Conservation (phyloP, 30 jellyfish, hydroid and myxozoan species). For the Hydractinia echinata region DNA sequence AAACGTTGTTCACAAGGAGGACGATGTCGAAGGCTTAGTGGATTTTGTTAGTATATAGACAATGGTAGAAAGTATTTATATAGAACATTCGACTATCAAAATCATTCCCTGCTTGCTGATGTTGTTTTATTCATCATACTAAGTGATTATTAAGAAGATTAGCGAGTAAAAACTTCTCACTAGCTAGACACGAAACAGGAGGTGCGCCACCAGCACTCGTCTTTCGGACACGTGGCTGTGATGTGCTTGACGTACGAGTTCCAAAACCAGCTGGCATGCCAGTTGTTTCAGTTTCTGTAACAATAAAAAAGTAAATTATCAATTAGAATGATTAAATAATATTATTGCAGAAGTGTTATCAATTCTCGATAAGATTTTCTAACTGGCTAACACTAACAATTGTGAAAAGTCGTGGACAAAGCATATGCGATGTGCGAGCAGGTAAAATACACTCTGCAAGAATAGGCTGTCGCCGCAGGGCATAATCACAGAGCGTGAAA, state of each 20-base stretch:
- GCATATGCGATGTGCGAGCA: no score
- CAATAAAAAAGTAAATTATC: not conserved
- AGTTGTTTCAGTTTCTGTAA: conserved; percentile 82
- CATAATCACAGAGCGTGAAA: no score
- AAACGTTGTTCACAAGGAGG: not conserved
- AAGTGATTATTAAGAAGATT: not conserved
- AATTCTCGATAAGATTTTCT: no score
- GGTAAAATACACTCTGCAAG: no score
- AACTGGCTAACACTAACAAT: no score
- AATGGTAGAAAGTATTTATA: not conserved
- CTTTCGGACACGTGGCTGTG: conserved; percentile 40
- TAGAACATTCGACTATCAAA: no score
- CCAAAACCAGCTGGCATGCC: conserved; percentile 73
- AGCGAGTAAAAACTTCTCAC: conserved; percentile 10
- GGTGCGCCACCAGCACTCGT: conserved; percentile 6
- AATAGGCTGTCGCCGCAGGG: no score
- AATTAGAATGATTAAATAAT: not conserved
- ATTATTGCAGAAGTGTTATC: no score
- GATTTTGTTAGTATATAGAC: not conserved
- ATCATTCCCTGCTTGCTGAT: no score
- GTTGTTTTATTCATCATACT: not conserved
- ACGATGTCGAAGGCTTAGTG: not conserved
- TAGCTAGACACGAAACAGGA: conserved; percentile 31
- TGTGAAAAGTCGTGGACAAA: no score
- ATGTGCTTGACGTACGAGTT: conserved; percentile 27